Percentiles rank a stretch among this genome's conserved stretches.
Conservation (phyloP, 2,113 vertebrate genomes). For the Ictalurus punctatus region DNA sequence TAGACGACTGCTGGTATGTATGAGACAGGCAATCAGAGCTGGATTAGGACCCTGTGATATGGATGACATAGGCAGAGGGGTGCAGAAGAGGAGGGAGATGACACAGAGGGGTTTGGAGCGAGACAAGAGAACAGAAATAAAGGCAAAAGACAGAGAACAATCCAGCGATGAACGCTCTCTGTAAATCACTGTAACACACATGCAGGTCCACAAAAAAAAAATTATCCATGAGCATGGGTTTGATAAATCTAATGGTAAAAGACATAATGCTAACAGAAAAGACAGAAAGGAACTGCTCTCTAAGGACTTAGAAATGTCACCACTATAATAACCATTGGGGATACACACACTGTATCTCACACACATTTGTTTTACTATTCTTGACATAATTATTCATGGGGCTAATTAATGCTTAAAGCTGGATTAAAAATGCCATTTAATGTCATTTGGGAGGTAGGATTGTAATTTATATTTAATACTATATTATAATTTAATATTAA, state of each 20-base stretch:
- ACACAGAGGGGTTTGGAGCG: background rate
- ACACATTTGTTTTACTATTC: too few species aligned
- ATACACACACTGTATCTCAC: background rate
- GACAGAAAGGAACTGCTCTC: background rate
- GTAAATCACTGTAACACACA: background rate
- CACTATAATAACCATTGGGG: background rate
- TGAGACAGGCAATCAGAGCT: constrained; percentile 26
- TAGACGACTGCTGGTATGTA: background rate
- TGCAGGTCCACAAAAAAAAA: background rate
- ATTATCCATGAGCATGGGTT: background rate
- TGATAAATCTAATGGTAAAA: background rate
- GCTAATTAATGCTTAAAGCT: too few species aligned
- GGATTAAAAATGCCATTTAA: too few species aligned
- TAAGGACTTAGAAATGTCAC: constrained; percentile 4
- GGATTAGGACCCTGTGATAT: constrained; percentile 20
- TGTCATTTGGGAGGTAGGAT: background rate
- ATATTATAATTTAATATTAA: background rate
- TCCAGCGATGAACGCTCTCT: background rate
- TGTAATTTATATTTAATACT: background rate
- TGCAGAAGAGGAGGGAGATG: background rate
- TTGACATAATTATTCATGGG: too few species aligned
- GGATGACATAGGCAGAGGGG: background rate
- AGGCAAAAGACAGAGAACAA: background rate
- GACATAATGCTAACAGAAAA: background rate
- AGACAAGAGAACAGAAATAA: background rate